Evolutionary conservation across 2,797 vertebrate species (phyloP).

Genomic region (Platyrinchus mystaceus): DNA sequence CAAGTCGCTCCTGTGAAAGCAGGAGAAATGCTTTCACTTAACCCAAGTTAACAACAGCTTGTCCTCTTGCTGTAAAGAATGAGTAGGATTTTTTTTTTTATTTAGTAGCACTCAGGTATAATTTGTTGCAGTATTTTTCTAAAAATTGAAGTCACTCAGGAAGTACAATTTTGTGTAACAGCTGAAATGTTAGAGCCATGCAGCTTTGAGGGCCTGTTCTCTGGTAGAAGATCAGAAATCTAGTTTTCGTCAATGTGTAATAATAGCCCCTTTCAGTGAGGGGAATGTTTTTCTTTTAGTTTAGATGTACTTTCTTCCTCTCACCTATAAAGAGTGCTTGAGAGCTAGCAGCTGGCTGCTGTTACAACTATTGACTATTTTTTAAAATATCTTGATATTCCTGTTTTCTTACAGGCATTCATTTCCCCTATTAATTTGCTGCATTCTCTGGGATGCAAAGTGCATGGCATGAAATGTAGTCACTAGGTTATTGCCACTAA

Average conservation of each 20-base stretch:
- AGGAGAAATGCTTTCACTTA: not conserved
- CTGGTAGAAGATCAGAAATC: not conserved
- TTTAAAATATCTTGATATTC: rapidly evolving
- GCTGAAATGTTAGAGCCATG: not conserved
- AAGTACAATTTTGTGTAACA: not conserved
- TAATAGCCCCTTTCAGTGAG: not conserved
- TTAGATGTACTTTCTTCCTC: not conserved
- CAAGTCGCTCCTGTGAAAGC: not conserved
- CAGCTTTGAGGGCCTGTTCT: not conserved
- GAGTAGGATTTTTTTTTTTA: not conserved
- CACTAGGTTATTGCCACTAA: not conserved
- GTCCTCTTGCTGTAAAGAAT: conserved; percentile 10
- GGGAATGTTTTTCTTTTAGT: not conserved
- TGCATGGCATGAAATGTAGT: not conserved
- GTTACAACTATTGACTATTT: not conserved
- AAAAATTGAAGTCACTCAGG: not conserved
- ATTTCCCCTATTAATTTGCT: not conserved
- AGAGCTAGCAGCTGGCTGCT: not conserved
- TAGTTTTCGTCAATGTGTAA: not conserved
- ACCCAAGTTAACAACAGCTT: not conserved
- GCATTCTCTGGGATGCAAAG: not conserved
- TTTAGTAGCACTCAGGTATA: not conserved
- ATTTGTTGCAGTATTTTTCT: not conserved
- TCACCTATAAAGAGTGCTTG: not conserved
- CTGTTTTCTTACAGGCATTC: not conserved